Conservation (phyloP, 2,888 invertebrate species). For the Tholera decimalis region DNA sequence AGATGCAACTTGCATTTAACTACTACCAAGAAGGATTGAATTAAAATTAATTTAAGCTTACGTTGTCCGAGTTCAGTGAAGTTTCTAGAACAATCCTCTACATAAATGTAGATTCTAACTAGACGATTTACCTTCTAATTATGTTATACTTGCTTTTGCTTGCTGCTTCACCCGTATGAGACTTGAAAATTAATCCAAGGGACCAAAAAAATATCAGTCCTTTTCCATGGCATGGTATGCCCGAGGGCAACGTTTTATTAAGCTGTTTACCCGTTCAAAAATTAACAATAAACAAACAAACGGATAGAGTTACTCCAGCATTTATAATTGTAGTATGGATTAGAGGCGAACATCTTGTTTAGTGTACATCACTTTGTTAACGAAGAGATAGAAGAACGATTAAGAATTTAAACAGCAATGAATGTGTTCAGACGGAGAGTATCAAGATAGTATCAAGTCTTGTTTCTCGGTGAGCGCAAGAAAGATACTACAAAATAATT, state of each 20-base stretch:
- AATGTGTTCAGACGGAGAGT: conserved; percentile 11
- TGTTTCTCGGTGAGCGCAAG: conserved; percentile 28
- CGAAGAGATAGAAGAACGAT: conserved; percentile 11
- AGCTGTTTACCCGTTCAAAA: too few species aligned
- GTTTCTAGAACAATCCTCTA: conserved; percentile 54
- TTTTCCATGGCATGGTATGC: too few species aligned
- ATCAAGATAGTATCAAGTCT: conserved; percentile 19
- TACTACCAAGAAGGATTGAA: conserved; percentile 68
- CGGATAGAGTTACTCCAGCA: too few species aligned
- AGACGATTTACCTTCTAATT: conserved; percentile 62
- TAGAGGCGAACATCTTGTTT: conserved; percentile 26
- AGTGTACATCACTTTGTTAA: conserved; percentile 32
- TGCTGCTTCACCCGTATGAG: too few species aligned
- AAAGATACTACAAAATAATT: conserved; percentile 58
- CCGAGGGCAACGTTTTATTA: too few species aligned
- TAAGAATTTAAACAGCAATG: conserved; percentile 40
- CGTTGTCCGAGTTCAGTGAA: conserved; percentile 66
- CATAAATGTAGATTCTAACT: conserved; percentile 61
- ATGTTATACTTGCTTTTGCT: too few species aligned
- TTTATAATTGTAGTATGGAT: too few species aligned
- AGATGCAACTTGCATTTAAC: conserved; percentile 60
- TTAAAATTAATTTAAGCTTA: conserved; percentile 74
- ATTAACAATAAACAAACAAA: too few species aligned
- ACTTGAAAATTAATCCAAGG: too few species aligned
- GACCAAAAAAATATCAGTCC: too few species aligned